Evolutionary conservation across 2,888 invertebrate genomes (phyloP).

Genomic region (Diogma glabrata): DNA sequence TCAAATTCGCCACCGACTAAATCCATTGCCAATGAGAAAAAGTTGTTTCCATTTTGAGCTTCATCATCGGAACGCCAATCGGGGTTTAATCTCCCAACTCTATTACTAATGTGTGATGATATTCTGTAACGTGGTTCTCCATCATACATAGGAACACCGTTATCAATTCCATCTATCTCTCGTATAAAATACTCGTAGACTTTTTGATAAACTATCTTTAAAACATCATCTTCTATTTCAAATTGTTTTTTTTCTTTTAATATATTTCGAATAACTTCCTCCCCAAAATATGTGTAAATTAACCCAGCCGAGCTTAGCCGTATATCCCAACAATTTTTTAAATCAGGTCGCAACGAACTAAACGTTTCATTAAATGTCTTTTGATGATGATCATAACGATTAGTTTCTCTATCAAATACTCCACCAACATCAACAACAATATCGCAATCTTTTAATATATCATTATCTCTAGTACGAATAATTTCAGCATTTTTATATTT

Average conservation of each 20-base stretch:
- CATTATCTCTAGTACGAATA: slow-evolving; percentile 49
- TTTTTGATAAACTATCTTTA: slow-evolving; percentile 49
- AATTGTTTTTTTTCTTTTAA: slow-evolving; percentile 28
- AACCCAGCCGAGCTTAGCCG: slow-evolving; percentile 93
- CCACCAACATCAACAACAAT: slow-evolving; percentile 94
- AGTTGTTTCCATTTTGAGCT: slow-evolving; percentile 40
- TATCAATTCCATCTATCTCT: slow-evolving; percentile 95
- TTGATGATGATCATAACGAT: slow-evolving; percentile 93
- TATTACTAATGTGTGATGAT: slow-evolving; percentile 61
- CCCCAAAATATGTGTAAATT: slow-evolving; percentile 81
- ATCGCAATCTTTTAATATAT: slow-evolving; percentile 67
- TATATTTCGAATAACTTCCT: slow-evolving; percentile 56
- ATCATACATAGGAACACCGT: slow-evolving; percentile 77
- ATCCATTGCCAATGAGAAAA: slow-evolving; percentile 67
- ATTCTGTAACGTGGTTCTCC: slow-evolving; percentile 65
- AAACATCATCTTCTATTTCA: slow-evolving; percentile 38
- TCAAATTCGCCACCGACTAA: slow-evolving; percentile 71
- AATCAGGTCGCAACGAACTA: slow-evolving; percentile 48
- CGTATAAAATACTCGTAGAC: slow-evolving; percentile 81
- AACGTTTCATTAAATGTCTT: slow-evolving; percentile 57
- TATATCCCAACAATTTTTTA: slow-evolving; percentile 47
- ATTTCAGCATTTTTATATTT: slow-evolving; percentile 72
- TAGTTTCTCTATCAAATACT: slow-evolving; percentile 60
- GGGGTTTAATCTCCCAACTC: slow-evolving; percentile 71
- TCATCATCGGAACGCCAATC: slow-evolving; percentile 61